Evolutionary conservation across 2,888 invertebrate genomes (phyloP), one percentile per base, ranked within the genome.

Genomic region (Hesperia comma): DNA sequence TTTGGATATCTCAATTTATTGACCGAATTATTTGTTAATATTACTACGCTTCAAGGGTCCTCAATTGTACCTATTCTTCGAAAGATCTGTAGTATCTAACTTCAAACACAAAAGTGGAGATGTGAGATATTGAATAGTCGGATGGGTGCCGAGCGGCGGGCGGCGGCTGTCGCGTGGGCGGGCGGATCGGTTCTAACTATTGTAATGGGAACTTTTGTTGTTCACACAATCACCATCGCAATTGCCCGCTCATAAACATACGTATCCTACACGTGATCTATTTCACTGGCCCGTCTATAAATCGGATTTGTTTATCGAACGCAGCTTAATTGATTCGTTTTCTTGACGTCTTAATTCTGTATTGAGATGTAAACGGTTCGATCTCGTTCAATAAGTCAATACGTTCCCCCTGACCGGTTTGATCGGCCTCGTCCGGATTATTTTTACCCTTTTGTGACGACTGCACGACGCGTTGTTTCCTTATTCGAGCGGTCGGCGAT

Each of bases 101-200:
- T 12, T 14, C 41, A 21, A 15, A 37, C 8, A n/a, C 56, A 40
- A 37, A 56, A 37, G 41, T 56, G 15, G 40, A 14, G 12, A 21
- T 19, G 19, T 56, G 40, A 56, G 40, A 56, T 14, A 40, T 56
- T 19, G 6, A 21, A 19, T 56, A 37, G 37, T 17, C 17, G 32
- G n/a, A 6, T 12, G 43, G 43, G 43, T 17, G 15, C 7, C 21
- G 51, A 21, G 51, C 51, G 19, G 51, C 21, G 19, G 19, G 51
- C 21, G 19, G 21, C 51, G 37, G 37, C 37, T 12, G 19, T 21
- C 21, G 51, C 51, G 51, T 51, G 51, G 51, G 51, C 51, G 21
- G 51, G 21, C 51, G 51, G 10, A 21, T 21, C 51, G 51, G 51
- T 51, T 51, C 51, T 14, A 21, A 21, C 8, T 51, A 51, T 51